Conservation (phyloP, 2,797 vertebrate species). For the Arnoldichthys spilopterus region DNA sequence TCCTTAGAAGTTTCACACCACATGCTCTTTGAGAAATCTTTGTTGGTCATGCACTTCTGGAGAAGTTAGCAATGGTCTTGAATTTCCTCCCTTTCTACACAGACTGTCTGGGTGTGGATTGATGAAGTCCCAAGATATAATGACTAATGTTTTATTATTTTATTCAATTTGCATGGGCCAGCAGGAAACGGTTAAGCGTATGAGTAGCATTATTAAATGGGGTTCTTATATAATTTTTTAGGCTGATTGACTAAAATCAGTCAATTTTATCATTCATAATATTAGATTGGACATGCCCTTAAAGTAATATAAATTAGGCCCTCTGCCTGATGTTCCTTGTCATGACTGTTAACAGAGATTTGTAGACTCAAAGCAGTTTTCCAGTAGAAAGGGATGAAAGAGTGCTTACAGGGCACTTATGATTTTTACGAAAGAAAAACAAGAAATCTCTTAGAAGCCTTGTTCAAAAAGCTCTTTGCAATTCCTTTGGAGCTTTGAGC, state of each 20-base stretch:
- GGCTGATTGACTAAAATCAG: background rate
- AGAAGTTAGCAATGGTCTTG: too few relatives aligned
- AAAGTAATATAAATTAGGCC: background rate
- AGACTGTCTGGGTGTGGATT: too few relatives aligned
- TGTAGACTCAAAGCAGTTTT: conserved; percentile 13
- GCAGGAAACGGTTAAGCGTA: too few relatives aligned
- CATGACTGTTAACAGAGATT: conserved; percentile 15
- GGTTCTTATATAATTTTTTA: background rate
- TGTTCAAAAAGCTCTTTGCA: background rate
- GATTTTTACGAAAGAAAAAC: background rate
- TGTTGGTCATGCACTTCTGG: too few relatives aligned
- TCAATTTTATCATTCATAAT: background rate
- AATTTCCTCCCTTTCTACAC: too few relatives aligned
- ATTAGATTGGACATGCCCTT: background rate
- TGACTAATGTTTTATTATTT: too few relatives aligned
- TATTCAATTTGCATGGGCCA: too few relatives aligned
- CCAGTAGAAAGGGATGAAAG: background rate
- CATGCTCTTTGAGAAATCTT: too few relatives aligned
- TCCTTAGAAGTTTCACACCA: too few relatives aligned
- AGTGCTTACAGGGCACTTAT: background rate
- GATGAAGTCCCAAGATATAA: too few relatives aligned
- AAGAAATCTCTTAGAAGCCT: background rate
- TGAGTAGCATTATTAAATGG: too few relatives aligned
- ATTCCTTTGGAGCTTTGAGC: background rate
- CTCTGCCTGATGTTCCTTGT: background rate